A percentile compares a stretch with the other conserved stretches of the same genome.
These are phyloP conservation scores for Schmidtea mediterranea DNA, from an alignment of 1,140 invertebrate genomes.

Conservation along the genomic window DNA sequence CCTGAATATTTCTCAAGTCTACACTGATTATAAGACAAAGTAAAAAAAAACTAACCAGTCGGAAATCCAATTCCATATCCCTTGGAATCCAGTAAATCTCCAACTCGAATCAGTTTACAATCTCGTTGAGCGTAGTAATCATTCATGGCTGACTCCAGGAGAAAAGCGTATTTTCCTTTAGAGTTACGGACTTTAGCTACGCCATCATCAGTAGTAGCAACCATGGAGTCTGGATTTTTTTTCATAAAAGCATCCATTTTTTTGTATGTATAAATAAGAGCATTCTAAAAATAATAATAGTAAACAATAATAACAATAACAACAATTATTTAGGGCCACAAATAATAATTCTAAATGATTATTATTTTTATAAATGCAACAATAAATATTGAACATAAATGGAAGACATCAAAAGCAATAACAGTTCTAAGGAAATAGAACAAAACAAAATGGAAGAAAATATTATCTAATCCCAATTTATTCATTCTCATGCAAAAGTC, in stretches of 20 bases:
- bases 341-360: no score
- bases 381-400: no score
- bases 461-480: no score
- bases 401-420: no score
- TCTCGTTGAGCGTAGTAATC: constrained; percentile 68
- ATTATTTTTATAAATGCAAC: no score
- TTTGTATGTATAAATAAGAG: constrained; percentile 58
- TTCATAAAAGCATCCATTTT: constrained; percentile 81
- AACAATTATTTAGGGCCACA: no score
- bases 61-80: constrained; percentile 38
- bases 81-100: constrained; percentile 73
- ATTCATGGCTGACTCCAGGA: constrained; percentile 78
- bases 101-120: constrained; percentile 89
- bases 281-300: constrained; percentile 57
- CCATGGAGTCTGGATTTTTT: constrained; percentile 39
- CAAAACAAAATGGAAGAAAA: no score
- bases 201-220: constrained; percentile 41
- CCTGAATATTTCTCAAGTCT: no score
- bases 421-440: no score
- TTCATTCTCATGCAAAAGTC: no score
- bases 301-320: no score
- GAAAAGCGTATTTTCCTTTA: constrained; percentile 64
- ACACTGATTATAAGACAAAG: no score
- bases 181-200: constrained; percentile 37
- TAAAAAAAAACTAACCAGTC: constrained; percentile 16